Evolutionary conservation across 2,888 invertebrate species (phyloP), one percentile per base, ranked within the genome.

Genomic region (Drosophila buzzatii): DNA sequence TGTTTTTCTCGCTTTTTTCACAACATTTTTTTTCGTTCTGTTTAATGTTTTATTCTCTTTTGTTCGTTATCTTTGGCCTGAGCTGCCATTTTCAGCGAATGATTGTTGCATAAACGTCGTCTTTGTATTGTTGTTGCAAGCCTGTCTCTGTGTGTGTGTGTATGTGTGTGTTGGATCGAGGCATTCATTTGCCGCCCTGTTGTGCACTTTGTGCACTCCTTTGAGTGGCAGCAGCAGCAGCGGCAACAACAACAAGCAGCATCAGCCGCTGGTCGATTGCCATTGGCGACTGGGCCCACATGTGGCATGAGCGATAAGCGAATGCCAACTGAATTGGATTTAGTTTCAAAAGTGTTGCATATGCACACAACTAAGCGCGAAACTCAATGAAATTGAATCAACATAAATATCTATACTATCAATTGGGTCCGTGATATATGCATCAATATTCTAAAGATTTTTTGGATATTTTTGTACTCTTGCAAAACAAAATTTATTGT

Each of bases 91-190:
- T 82, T 75, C 81, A 83, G 84, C 85, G 90, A 85, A 85, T 85
- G 90, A 90, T 90, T 85, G 85, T 90, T 90, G 85, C 85, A 85
- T 90, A 90, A 85, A 90, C 85, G 85, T 85, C 81, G 90, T 68
- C 89, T 88, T 90, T 90, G 73, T 83, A 80, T 85, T 85, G 85
- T 77, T 74, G 72, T 66, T 85, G 87, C 85, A 78, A 14, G 41
- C 41, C 18, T 42, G 14, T 63, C 20, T 62, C 41, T 51, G n/a
- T 65, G 39, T 56, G 42, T 62, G 44, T 52, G 57, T 64, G 35
- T 68, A 52, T 64, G 23, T 58, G 51, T 51, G n/a, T 49, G 61
- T 55, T 65, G 52, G 49, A 31, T 63, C 68, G 58, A 52, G 47
- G 47, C 63, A 73, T 73, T 69, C 69, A 81, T 81, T 71, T 81